Evolutionary conservation across 1,140 invertebrate species (phyloP).

Genomic region (Eciton burchellii): DNA sequence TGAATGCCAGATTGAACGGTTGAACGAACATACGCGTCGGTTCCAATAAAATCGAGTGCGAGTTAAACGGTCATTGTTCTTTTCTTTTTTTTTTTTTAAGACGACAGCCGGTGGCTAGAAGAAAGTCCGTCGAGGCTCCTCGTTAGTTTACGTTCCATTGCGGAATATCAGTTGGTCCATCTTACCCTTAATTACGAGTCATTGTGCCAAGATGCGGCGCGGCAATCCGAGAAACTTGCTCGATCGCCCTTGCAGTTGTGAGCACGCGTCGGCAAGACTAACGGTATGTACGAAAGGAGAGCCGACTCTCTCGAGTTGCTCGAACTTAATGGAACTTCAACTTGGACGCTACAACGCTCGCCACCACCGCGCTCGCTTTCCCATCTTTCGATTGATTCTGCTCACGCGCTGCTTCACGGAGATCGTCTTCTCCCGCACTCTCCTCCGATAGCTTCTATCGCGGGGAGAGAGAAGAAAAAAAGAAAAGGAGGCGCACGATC

Average conservation of each 20-base stretch:
- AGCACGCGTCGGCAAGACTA: slow-evolving; percentile 59
- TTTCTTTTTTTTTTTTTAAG: too few relatives aligned
- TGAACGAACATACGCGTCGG: too few relatives aligned
- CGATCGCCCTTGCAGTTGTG: slow-evolving; percentile 58
- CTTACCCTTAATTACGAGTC: slow-evolving; percentile 68
- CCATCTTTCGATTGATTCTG: slow-evolving; percentile 66
- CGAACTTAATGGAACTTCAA: slow-evolving; percentile 68
- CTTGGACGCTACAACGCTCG: slow-evolving; percentile 59
- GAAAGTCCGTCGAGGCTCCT: slow-evolving; percentile 14
- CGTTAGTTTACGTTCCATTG: slow-evolving; percentile 33
- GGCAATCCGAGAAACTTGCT: slow-evolving; percentile 61
- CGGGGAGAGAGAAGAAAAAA: slow-evolving; percentile 47
- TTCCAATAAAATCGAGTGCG: too few relatives aligned
- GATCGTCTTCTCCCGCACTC: slow-evolving; percentile 34
- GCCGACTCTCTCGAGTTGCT: slow-evolving; percentile 60
- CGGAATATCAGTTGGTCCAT: slow-evolving; percentile 62
- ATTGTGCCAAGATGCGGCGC: slow-evolving; percentile 52
- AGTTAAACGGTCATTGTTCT: not conserved
- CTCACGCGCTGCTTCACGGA: slow-evolving; percentile 62
- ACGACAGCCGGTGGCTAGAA: slow-evolving; percentile 13
- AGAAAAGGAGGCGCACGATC: slow-evolving; percentile 59
- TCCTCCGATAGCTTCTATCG: slow-evolving; percentile 57
- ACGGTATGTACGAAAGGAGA: slow-evolving; percentile 54
- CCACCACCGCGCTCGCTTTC: slow-evolving; percentile 20
- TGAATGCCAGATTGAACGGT: not conserved